phyloP scores from a whole-genome alignment of 1,140 invertebrate species.

The Catajapyx aquilonaris region DNA sequence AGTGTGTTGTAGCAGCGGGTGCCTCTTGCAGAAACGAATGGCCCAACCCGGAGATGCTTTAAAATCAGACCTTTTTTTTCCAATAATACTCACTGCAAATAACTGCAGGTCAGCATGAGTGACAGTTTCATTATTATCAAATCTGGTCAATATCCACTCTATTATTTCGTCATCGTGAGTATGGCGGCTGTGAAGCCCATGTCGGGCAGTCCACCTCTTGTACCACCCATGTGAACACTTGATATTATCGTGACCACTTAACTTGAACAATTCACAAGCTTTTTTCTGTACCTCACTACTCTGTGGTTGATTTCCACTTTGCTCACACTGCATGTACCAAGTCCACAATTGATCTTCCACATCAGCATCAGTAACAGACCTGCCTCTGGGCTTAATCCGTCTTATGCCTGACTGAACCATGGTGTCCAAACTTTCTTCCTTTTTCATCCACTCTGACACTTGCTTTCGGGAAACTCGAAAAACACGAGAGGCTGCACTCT shows the following conservation, averaged over 20 bases:
- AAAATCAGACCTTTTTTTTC: conserved; percentile 8
- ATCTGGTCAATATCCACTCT: conserved; percentile 11
- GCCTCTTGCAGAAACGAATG: conserved; percentile 12
- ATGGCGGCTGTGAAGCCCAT: conserved; percentile 3
- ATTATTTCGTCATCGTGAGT: conserved; percentile 10
- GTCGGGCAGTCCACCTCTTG: conserved; percentile 10
- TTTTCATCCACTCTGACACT: conserved; percentile 15
- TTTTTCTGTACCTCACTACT: not conserved
- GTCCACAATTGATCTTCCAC: too few relatives aligned
- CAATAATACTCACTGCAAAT: conserved; percentile 6
- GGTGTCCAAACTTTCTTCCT: too few relatives aligned
- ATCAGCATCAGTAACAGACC: too few relatives aligned
- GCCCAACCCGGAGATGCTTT: conserved; percentile 14
- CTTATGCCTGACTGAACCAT: too few relatives aligned
- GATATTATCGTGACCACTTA: conserved; percentile 6
- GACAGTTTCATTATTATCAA: conserved; percentile 11
- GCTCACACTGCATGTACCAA: too few relatives aligned
- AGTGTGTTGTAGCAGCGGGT: conserved; percentile 12
- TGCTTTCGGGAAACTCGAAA: conserved; percentile 15
- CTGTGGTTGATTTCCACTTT: too few relatives aligned
- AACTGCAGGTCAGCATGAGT: conserved; percentile 10
- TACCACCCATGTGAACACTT: conserved; percentile 16
- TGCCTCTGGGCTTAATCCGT: too few relatives aligned
- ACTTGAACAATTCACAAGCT: conserved; percentile 2
- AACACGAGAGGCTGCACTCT: conserved; percentile 11